Evolutionary conservation across 92 coral and sea anemone genomes (phyloP).

Genomic region (Epizoanthus rinbou): DNA sequence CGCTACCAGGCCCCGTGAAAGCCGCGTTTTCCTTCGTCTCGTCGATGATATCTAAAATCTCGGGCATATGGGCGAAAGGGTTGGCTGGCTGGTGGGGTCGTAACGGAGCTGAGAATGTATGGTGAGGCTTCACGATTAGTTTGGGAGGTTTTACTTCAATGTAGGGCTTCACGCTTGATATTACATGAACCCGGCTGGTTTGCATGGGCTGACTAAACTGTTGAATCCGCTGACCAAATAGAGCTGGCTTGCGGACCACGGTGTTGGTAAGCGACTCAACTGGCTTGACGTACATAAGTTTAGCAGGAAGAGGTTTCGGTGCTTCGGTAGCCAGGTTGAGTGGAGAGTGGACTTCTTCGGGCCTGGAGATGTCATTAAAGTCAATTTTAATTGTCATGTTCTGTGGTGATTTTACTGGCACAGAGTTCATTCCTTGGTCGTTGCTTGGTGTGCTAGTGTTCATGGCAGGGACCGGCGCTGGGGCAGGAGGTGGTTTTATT

Average conservation of each 20-base stretch:
- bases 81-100: slow-evolving; percentile 11
- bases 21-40: slow-evolving; percentile 61
- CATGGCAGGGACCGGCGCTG: neutral
- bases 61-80: slow-evolving; percentile 60
- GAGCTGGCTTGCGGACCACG: slow-evolving; percentile 36
- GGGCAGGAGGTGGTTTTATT: slow-evolving; percentile 23
- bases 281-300: slow-evolving; percentile 23
- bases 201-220: slow-evolving; percentile 49
- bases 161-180: slow-evolving; percentile 60
- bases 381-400: slow-evolving; percentile 58
- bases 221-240: slow-evolving; percentile 39
- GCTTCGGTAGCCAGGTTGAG: neutral
- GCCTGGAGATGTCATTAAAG: slow-evolving; percentile 43
- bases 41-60: slow-evolving; percentile 85
- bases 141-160: slow-evolving; percentile 45
- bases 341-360: slow-evolving; percentile 13
- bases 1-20: slow-evolving; percentile 58
- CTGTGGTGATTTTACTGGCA: slow-evolving; percentile 25
- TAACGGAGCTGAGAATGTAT: neutral
- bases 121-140: neutral
- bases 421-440: slow-evolving; percentile 31
- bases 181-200: slow-evolving; percentile 52
- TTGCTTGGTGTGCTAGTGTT: slow-evolving; percentile 27
- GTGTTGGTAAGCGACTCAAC: slow-evolving; percentile 29
- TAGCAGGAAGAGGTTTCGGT: neutral